phyloP scores from a whole-genome alignment of 92 coral and sea anemone genomes.

The Bergia sp. region DNA sequence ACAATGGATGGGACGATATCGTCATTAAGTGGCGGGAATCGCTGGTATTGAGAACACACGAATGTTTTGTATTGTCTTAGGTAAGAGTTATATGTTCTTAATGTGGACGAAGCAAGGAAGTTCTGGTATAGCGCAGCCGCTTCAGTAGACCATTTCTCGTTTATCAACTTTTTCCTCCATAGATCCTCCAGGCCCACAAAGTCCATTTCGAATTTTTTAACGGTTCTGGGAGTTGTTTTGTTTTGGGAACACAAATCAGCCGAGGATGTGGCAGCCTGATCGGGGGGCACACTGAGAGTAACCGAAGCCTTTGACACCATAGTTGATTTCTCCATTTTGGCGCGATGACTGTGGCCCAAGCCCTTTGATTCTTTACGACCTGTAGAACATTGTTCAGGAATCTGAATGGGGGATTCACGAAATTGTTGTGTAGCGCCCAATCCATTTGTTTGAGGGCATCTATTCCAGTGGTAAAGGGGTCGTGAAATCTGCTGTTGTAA shows the following conservation, averaged over 20 bases:
- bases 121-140: constrained; percentile 5
- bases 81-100: constrained; percentile 14
- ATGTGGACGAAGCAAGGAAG: constrained; percentile 30
- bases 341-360: neutral
- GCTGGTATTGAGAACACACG: neutral
- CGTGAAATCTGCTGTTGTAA: constrained; percentile 28
- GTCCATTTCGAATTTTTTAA: constrained; percentile 20
- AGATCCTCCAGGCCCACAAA: constrained; percentile 22
- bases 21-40: neutral
- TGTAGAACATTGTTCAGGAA: constrained; percentile 3
- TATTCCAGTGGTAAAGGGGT: constrained; percentile 19
- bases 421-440: constrained; percentile 39
- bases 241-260: constrained; percentile 16
- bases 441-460: constrained; percentile 34
- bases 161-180: constrained; percentile 28
- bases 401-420: constrained; percentile 13
- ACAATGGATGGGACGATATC: neutral
- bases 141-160: constrained; percentile 8
- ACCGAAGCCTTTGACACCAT: constrained; percentile 15
- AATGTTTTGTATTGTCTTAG: neutral
- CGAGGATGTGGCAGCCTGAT: constrained; percentile 25
- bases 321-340: neutral
- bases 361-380: neutral
- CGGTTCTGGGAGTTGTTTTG: constrained; percentile 28
- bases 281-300: constrained; percentile 18